Base-by-base conservation (phyloP, 2,113 vertebrate species). In the Coptodon bakossiorum region DNA sequence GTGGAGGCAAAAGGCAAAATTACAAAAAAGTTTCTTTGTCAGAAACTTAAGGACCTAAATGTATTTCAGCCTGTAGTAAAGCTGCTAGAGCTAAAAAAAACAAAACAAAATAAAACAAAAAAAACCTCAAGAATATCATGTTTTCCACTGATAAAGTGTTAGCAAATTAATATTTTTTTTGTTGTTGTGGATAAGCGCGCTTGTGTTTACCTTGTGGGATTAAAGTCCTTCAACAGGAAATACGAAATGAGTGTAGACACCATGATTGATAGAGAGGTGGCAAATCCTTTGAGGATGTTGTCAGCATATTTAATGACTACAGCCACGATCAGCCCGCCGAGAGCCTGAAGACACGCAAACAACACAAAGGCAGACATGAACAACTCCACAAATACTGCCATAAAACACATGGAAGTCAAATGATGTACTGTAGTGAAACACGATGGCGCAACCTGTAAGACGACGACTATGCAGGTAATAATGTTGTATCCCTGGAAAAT, bases 401-500 rank as follows among this genome's bases (percentile, higher is more conserved):
- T 45, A 31, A 38, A 81, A 31, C 13, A 29, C 6, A 56, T 48
- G 13, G 4, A 3, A 31, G 22, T 27, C 9, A 56, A 71, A 79
- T 19, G 19, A 36, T 43, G 2, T 50, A 11, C 4, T n/a, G 17
- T 13, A 52, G 50, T 68, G 22, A 54, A 79, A 38, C 9, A 34
- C 1, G 36, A 45, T 24, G 22, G 45, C 9, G 52, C 14, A 93
- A 99, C 98, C 98, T 99, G 98, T 12, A 99, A 96, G 90, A 96
- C 27, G 40, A 99, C 97, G 13, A 99, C 98, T 34, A 93, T 93
- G 95, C 97, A 98, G 27, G 98, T 98, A 87, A 98, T 93, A 22
- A 76, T 91, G 93, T 96, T 98, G 95, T 98, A 99, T 73, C 98
- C 98, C 95, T 99, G 98, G 95, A 99, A 98, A 94, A 99, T 97